phyloP scores from a whole-genome alignment of 2,113 vertebrate species.

The Centropus unirufus region DNA sequence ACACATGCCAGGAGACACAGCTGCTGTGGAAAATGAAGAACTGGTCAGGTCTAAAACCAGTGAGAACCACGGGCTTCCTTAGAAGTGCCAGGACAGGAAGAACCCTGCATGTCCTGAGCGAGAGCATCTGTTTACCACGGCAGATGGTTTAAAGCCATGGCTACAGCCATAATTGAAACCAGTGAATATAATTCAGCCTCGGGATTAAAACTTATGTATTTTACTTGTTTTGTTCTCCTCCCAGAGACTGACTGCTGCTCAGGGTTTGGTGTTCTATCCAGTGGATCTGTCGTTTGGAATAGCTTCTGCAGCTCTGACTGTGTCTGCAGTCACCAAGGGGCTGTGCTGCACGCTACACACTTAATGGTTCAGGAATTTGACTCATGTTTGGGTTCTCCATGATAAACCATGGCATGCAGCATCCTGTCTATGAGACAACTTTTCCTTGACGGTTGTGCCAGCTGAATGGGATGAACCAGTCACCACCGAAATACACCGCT shows the following conservation, averaged over 20 bases:
- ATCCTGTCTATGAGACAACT: neutral
- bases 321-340: neutral
- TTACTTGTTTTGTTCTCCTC: neutral
- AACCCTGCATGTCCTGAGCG: neutral
- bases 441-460: neutral
- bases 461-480: neutral
- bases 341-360: neutral
- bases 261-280: neutral
- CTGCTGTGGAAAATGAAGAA: neutral
- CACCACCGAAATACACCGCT: neutral
- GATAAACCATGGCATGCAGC: neutral
- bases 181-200: neutral
- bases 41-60: neutral
- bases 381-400: neutral
- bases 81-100: neutral
- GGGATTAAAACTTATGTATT: neutral
- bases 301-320: neutral
- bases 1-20: too few relatives aligned
- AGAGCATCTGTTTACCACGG: neutral
- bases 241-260: neutral
- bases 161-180: neutral
- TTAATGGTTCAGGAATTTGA: neutral
- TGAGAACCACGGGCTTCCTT: neutral
- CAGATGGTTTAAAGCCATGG: neutral
- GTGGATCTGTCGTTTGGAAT: neutral